Evolutionary conservation across 1,140 invertebrate genomes (phyloP).

Genomic region (Eueides isabella): DNA sequence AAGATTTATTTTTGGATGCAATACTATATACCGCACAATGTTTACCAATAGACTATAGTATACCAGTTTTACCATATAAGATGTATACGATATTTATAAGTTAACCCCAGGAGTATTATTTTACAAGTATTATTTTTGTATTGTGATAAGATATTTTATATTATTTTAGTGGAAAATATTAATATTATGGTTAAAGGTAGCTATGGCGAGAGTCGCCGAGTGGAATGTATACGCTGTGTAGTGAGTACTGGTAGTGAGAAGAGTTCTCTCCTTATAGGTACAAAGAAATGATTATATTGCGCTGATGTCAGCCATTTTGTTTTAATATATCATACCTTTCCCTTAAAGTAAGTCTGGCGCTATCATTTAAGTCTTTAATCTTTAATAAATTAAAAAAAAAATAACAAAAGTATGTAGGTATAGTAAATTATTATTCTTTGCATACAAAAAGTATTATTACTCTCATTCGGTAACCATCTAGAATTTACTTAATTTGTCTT

Average conservation of each 20-base stretch:
- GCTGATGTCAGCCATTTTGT: constrained; percentile 64
- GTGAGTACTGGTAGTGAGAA: constrained; percentile 68
- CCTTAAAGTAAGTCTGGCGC: not conserved
- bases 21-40: constrained; percentile 48
- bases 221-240: constrained; percentile 75
- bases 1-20: constrained; percentile 53
- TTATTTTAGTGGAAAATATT: constrained; percentile 76
- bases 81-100: constrained; percentile 75
- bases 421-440: constrained; percentile 8
- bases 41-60: constrained; percentile 47
- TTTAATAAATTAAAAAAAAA: not conserved
- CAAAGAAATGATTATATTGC: constrained; percentile 79
- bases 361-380: not conserved
- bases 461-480: constrained; percentile 51
- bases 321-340: constrained; percentile 44
- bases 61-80: constrained; percentile 61
- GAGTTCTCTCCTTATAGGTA: constrained; percentile 72
- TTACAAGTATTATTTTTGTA: constrained; percentile 77
- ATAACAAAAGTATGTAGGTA: not conserved
- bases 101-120: constrained; percentile 77
- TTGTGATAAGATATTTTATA: constrained; percentile 79
- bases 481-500: constrained; percentile 48
- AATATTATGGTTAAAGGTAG: constrained; percentile 68
- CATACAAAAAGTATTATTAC: not conserved
- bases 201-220: constrained; percentile 58